Conservation (phyloP, 2,113 vertebrate genomes). For the Mixornis gularis region DNA sequence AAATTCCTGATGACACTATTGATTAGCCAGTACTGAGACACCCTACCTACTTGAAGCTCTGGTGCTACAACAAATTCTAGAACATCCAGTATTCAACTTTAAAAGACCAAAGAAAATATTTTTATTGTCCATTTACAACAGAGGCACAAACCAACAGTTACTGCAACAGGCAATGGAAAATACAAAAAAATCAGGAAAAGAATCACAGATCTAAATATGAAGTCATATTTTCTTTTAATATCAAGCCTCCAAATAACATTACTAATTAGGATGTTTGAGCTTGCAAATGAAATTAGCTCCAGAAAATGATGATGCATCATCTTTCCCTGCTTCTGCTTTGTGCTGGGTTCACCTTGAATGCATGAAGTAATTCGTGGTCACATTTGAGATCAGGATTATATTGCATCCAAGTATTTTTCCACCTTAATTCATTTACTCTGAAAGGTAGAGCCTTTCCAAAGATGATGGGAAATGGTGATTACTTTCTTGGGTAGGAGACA, state of each 20-base stretch:
- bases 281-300: background rate
- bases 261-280: background rate
- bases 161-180: background rate
- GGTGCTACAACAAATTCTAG: background rate
- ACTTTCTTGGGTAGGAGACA: background rate
- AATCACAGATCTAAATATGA: background rate
- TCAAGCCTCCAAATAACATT: background rate
- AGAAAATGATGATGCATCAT: background rate
- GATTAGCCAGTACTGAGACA: background rate
- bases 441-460: background rate
- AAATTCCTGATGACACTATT: background rate
- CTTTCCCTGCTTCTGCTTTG: background rate
- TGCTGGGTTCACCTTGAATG: background rate
- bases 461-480: background rate
- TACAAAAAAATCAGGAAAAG: background rate
- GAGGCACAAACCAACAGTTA: background rate
- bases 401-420: background rate
- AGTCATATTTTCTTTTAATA: background rate
- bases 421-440: background rate
- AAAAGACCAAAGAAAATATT: background rate
- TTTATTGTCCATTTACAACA: background rate
- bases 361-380: background rate
- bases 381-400: background rate
- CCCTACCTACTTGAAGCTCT: background rate
- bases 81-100: background rate